Base-by-base conservation (phyloP, 2,797 vertebrate species). In the Allobates femoralis region DNA sequence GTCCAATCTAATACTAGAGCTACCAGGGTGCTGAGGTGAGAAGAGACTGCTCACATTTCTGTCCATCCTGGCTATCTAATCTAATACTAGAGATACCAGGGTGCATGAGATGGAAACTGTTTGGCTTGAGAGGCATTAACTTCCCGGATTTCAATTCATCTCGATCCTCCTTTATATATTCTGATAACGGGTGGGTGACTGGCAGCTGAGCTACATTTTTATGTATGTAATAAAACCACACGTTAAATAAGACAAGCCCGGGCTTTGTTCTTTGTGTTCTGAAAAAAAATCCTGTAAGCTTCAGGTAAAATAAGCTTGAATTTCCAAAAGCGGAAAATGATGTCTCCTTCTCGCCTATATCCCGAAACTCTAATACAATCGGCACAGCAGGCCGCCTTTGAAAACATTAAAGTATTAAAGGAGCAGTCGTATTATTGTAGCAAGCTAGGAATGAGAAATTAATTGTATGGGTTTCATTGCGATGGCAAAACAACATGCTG, bases 141-240 rank as follows among this genome's bases (percentile, higher is more conserved):
- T 19, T 28, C 56, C 75, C 32, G 69, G 37, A 76, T 64, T 23
- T 11, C 64, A 79, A 74, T 41, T 8, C 8, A 67, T 30, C 69
- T 76, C 74, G 81, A 87, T 75, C 77, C 77, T 85, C 69, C 75
- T 87, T 87, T 81, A 81, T 83, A 81, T 83, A 85, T 84, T 53
- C 76, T 19, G 18, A 32, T 81, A 41, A 41, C 18, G 67, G 86
- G 82, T 84, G 82, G 67, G 55, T 34, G 77, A 74, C 81, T 66
- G 86, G 55, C 76, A 15, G 82, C 86, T 75, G 46, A 32, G 77
- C 56, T 64, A 84, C 67, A 84, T 87, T 80, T n/a, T 84, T 75
- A 80, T 76, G 82, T 81, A 82, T 41, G 46, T 34, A 66, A 81
- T 81, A 84, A 81, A 87, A 84, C 50, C 67, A 55, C 55, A 79